Evolutionary conservation across 2,113 vertebrate genomes (phyloP), one percentile per base, ranked within the genome.

Genomic region (Zosterops hypoxanthus): DNA sequence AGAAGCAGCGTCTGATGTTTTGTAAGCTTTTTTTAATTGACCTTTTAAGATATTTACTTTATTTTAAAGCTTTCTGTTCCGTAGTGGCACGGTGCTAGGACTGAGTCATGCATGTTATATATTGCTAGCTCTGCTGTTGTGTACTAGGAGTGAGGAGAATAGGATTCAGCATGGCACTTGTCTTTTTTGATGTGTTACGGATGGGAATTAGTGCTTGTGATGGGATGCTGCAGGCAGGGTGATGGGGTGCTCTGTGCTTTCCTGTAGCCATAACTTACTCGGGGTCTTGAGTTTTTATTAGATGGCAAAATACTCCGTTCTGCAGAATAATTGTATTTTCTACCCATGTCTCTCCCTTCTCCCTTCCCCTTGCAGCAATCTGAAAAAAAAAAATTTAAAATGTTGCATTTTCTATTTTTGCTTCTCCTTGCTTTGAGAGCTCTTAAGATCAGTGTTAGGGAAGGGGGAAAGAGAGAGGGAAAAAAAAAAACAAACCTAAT

Each of bases 21-120:
- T 95, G 97, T 97, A 97, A 97, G 97, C 94, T 80, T 95, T 88
- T 95, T 71, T 91, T 88, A 91, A 90, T 95, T 96, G 95, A 96
- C 97, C 93, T 97, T 93, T 91, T 68, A 59, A 92, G 95, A 75
- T 61, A 87, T 83, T 90, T 82, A 82, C 92, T 86, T 87, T 70
- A 71, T 91, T 86, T 97, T 94, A 59, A 86, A 83, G 94, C 89
- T 97, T 95, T 80, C 82, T 76, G 31, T 71, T 83, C 90, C 12
- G 24, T n/a, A 10, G 70, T 83, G 92, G 90, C 90, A 94, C 68
- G 88, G 8, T 55, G 91, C 64, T 91, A 90, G 89, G 31, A 94
- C 93, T 94, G 95, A 97, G 96, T 95, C 95, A 95, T 96, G 97
- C 95, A 94, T 92, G 96, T 94, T 96, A 47, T 91, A 59, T 92